Evolutionary conservation across 2,113 vertebrate species (phyloP).

Genomic region (Poecile atricapillus): DNA sequence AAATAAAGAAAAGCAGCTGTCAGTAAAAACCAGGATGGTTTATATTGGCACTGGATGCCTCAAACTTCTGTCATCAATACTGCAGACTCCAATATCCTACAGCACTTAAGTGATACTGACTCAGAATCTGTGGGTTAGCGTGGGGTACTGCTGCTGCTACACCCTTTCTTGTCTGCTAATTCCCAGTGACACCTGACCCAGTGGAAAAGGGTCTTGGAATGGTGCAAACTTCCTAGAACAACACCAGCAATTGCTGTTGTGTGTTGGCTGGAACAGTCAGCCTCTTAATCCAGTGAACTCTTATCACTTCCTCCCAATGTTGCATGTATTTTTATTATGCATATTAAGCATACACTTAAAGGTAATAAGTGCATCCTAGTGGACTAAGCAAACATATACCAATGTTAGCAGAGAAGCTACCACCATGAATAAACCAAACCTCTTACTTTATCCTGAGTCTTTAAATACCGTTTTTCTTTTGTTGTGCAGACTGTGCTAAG

Average conservation of each 20-base stretch:
- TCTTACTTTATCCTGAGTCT: not conserved
- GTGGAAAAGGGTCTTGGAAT: not conserved
- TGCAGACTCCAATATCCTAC: not conserved
- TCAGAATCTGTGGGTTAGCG: not conserved
- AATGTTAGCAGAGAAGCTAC: not conserved
- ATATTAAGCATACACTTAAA: not conserved
- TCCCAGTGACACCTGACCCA: not conserved
- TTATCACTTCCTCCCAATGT: not conserved
- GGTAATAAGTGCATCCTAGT: not conserved
- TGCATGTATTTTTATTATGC: not conserved
- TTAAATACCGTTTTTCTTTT: not conserved
- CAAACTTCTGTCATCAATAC: not conserved
- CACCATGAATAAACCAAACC: not conserved
- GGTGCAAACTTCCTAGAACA: not conserved
- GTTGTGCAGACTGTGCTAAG: not conserved
- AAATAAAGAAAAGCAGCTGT: conserved; percentile 37
- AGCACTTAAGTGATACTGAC: not conserved
- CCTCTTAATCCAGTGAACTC: not conserved
- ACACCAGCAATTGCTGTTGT: not conserved
- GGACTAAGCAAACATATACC: not conserved
- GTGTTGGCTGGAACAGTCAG: not conserved
- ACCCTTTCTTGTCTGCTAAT: not conserved
- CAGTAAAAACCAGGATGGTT: not conserved
- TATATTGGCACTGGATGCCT: not conserved
- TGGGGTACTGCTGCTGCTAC: not conserved